Base-by-base conservation (phyloP, 2,113 vertebrate genomes). In the Odontesthes bonariensis region DNA sequence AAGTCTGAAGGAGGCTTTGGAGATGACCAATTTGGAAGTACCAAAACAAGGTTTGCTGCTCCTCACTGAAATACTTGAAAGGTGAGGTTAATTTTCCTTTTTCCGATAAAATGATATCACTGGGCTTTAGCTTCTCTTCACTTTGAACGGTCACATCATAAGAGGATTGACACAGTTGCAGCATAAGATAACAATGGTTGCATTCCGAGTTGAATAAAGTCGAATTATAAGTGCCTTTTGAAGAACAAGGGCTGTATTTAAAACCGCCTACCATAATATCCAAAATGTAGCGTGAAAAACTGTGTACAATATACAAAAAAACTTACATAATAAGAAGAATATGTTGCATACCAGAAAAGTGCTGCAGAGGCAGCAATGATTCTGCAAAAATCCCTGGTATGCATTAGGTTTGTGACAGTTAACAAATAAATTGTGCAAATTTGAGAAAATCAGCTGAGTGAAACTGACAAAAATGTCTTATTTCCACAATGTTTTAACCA, bases 21-120 rank as follows among this genome's bases (percentile, higher is more conserved):
- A 71, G 80, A 69, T 95, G 88, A 95, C 94, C 87, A 97, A 95
- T 40, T 69, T 89, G 17, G 96, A 97, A 59, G 93, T 98, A 66
- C 95, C 96, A 27, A 97, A 95, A 83, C 95, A 96, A 86, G 97
- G 97, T 46, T 90, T 99, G 44, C 88, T 96, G 77, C 95, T 99
- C 14, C 95, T 99, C 7, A 93, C 94, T 40, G 94, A 95, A 88
- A 96, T 98, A 85, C 88, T 99, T 89, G 94, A 95, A 75, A 93
- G 96, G 98, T 99, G 88, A 92, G 75, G 90, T 16, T 12, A 17
- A 16, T 58, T 17, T 55, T 6, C 20, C 35, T 19, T 44, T 16
- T 56, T 60, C 19, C 22, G 8, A 40, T 2, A 10, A 19, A 73
- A 46, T 17, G 1, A 38, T 13, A 47, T 17, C n/a, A 22, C 67